Percentiles rank a stretch among this genome's conserved stretches.
phyloP scores from a whole-genome alignment of 2,113 vertebrate genomes.

The Pandion haliaetus region DNA sequence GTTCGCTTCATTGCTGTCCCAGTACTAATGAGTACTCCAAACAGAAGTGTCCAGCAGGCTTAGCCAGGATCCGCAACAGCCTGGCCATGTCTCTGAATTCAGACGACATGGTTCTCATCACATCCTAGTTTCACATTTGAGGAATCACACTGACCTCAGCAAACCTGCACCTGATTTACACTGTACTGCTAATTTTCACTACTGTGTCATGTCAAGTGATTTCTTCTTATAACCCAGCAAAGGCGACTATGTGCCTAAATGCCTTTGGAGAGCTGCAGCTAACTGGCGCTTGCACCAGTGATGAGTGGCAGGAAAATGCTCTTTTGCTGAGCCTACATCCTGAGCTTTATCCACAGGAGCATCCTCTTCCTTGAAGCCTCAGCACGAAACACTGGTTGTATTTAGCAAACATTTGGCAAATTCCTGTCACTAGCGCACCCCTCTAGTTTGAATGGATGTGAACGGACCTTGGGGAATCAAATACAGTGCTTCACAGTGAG shows the following conservation, averaged over 20 bases:
- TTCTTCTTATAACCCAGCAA: not conserved
- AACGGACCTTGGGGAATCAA: not conserved
- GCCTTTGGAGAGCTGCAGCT: not conserved
- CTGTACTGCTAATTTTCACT: not conserved
- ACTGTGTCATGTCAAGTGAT: not conserved
- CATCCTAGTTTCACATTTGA: not conserved
- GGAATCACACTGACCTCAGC: not conserved
- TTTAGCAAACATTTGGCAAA: not conserved
- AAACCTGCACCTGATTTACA: not conserved
- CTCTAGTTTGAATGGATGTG: not conserved
- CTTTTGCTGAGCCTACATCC: not conserved
- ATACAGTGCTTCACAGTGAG: not conserved
- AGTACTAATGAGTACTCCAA: no score
- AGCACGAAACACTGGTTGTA: not conserved
- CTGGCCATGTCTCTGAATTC: not conserved
- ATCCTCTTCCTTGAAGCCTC: not conserved
- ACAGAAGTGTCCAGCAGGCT: not conserved
- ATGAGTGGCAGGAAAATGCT: not conserved
- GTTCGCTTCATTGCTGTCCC: not conserved
- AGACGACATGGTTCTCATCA: not conserved
- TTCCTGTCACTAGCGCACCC: not conserved
- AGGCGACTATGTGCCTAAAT: not conserved
- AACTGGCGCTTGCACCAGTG: not conserved
- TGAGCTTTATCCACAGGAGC: not conserved
- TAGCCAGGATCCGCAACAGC: not conserved